Conservation (phyloP, 2,888 invertebrate species). For the Pachycephus smyrnensis region DNA sequence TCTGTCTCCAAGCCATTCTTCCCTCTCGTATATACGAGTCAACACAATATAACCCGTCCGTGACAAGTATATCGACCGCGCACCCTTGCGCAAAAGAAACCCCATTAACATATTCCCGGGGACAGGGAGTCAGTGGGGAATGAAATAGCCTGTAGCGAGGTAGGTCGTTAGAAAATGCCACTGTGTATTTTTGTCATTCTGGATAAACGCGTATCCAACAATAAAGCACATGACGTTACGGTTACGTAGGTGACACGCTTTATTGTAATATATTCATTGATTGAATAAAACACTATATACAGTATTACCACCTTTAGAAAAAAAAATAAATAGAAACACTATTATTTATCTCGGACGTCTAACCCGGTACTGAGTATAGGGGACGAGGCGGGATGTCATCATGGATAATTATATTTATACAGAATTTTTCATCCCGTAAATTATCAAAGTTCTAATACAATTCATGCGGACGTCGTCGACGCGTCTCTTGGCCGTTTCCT, state of each 20-base stretch:
- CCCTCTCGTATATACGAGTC: conserved; percentile 30
- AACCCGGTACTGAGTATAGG: background rate
- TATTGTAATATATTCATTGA: background rate
- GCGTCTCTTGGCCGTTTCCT: conserved; percentile 36
- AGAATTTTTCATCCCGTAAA: conserved; percentile 52
- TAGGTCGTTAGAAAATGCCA: background rate
- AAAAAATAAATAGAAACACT: background rate
- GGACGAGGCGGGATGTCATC: background rate
- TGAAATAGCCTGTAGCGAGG: background rate
- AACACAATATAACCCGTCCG: conserved; percentile 28
- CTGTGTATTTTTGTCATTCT: background rate
- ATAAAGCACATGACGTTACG: background rate
- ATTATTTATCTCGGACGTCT: background rate
- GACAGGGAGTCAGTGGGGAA: background rate
- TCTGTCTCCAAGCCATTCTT: conserved; percentile 10
- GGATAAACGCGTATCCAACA: background rate
- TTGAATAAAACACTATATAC: background rate
- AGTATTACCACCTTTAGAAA: background rate
- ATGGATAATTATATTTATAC: background rate
- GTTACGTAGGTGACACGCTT: background rate
- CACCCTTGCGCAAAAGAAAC: conserved; percentile 29
- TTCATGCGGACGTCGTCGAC: conserved; percentile 31
- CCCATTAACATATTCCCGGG: conserved; percentile 25
- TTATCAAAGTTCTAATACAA: conserved; percentile 54
- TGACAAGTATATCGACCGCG: conserved; percentile 41